Base-by-base conservation (phyloP, 64 coral and sea anemone genomes). In the Trachythela sp. region DNA sequence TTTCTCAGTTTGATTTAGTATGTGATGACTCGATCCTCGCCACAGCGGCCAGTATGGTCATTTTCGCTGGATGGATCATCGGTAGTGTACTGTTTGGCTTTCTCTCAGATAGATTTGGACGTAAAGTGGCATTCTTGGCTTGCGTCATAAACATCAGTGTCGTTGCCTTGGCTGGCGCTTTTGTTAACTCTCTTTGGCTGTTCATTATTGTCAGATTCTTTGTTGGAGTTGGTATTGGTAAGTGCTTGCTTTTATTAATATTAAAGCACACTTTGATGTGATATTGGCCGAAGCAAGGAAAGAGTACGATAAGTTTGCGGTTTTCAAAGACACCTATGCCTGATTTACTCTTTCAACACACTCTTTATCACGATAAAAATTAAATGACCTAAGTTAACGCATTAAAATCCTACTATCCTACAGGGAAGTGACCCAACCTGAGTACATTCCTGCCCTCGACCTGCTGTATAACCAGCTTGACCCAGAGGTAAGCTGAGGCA, bases 51-150 rank as follows among this genome's bases (percentile, higher is more conserved):
- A 93, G 94, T 80, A 94, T 92, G 1, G 86, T 97, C 13, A 50
- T 94, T 31, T 97, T 97, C 29, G 89, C 94, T 48, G 95, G 91
- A 8, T 97, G 95, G 95, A 97, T 94, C 59, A 91, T 92, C 36
- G 95, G 95, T 80, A 90, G 89, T 43, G 85, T 97, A 17, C 24
- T 97, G 34, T 88, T 90, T 91, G 95, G 95, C 31, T 72, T 71
- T 17, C 50, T 97, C 52, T 94, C 95, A 24, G 95, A 97, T 85
- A 92, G 59, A 80, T 97, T 94, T 94, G 95, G 95, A 52, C 88
- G 95, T 10, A 97, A 88, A 92, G 89, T 48, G 26, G 86, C 90
- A 50, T 86, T 97, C 32, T 94, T 97, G 39, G 90, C 95, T 36
- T 76, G 90, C 22, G 86, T 94, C 34, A 54, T 84, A 39, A 77